A percentile compares a stretch with the other conserved stretches of the same genome.
Conservation (phyloP, 1,140 invertebrate species). For the Drosophila baimaii region DNA sequence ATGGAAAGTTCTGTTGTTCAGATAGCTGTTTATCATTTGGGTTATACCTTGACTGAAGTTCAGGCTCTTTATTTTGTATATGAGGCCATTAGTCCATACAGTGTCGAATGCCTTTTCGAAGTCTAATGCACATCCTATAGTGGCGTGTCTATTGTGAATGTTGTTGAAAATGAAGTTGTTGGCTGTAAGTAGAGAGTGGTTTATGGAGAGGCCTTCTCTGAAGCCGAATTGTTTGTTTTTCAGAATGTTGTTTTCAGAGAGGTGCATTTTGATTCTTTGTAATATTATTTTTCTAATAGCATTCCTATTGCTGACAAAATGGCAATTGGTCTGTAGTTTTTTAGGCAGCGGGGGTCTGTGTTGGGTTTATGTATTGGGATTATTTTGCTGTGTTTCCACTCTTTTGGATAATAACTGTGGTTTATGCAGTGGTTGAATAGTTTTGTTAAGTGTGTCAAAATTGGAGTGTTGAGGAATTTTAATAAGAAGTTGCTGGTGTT, state of each 20-base stretch:
- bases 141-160: not conserved
- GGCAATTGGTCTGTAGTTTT: not conserved
- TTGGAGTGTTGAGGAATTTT: not conserved
- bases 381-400: not conserved
- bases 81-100: conserved; percentile 13
- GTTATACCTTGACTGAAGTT: not conserved
- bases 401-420: not conserved
- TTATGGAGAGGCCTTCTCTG: not conserved
- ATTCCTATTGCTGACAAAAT: not conserved
- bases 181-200: not conserved
- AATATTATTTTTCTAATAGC: not conserved
- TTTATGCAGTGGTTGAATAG: not conserved
- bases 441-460: not conserved
- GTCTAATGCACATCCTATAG: not conserved
- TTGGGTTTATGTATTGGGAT: not conserved
- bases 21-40: conserved; percentile 8
- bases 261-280: not conserved
- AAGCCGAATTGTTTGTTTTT: not conserved
- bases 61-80: conserved; percentile 21
- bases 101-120: not conserved
- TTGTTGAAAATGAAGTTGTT: not conserved
- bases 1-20: conserved; percentile 2
- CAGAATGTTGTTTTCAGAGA: not conserved
- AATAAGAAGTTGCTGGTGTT: not conserved
- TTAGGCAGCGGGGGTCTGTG: not conserved